A percentile compares a stretch with the other conserved stretches of the same genome.
Evolutionary conservation across 2,888 invertebrate genomes (phyloP).

Genomic region (Entomobrya multifasciata): DNA sequence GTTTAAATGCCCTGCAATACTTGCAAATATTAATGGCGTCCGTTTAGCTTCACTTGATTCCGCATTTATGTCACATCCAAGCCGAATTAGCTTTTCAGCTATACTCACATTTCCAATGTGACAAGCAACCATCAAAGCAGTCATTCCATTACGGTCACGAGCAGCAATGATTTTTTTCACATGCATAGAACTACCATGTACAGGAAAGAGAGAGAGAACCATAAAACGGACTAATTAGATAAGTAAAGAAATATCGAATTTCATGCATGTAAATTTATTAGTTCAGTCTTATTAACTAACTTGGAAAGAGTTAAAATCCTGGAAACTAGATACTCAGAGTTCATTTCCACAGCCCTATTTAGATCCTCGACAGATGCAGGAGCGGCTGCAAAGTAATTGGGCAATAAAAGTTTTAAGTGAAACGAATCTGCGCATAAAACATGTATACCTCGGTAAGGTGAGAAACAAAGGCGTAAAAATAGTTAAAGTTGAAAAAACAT

Average conservation of each 20-base stretch:
- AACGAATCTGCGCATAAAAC: background rate
- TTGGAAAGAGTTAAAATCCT: slow-evolving; percentile 71
- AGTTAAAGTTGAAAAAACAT: too few species aligned
- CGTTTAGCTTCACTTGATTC: slow-evolving; percentile 72
- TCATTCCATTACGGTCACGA: slow-evolving; percentile 78
- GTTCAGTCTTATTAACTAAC: slow-evolving; percentile 38
- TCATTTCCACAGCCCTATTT: slow-evolving; percentile 74
- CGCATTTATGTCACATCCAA: slow-evolving; percentile 78
- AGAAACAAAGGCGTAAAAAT: too few species aligned
- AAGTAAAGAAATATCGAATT: too few species aligned
- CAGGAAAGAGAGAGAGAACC: too few species aligned
- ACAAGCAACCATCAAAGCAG: slow-evolving; percentile 79
- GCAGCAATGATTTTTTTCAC: slow-evolving; percentile 65
- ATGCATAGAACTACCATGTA: slow-evolving; percentile 45
- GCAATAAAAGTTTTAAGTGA: too few species aligned
- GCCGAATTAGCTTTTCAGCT: slow-evolving; percentile 75
- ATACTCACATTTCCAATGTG: slow-evolving; percentile 76
- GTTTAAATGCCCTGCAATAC: slow-evolving; percentile 74
- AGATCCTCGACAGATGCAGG: slow-evolving; percentile 74
- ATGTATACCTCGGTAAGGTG: too few species aligned
- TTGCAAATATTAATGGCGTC: slow-evolving; percentile 80
- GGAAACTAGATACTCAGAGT: slow-evolving; percentile 73
- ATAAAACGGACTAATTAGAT: too few species aligned
- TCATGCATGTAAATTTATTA: background rate
- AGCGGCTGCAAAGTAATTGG: slow-evolving; percentile 49